Conservation (phyloP, 1,140 invertebrate species). For the Adelges cooleyi region DNA sequence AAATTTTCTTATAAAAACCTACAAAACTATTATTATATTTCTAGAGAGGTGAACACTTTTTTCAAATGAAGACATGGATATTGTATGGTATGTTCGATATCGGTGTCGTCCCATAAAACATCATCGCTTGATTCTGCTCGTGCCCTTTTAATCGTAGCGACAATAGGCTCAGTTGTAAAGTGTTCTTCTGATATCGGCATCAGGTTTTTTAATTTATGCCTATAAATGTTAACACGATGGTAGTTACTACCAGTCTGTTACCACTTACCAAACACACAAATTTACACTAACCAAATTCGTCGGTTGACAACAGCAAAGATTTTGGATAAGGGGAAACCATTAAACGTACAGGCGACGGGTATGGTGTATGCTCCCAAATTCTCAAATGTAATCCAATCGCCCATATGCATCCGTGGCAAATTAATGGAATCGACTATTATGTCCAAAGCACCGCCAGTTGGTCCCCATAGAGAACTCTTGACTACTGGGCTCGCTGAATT, state of each 20-base stretch:
- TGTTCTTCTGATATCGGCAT: conserved; percentile 16
- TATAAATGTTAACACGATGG: neutral
- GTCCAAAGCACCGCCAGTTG: conserved; percentile 88
- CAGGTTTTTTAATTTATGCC: conserved; percentile 7
- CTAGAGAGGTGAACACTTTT: neutral
- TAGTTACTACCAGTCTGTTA: neutral
- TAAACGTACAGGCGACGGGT: conserved; percentile 75
- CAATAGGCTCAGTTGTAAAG: conserved; percentile 7
- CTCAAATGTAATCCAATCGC: conserved; percentile 74
- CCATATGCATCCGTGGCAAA: conserved; percentile 63
- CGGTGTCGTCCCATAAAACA: conserved; percentile 2
- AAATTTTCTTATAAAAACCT: no score
- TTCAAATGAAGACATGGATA: conserved; percentile 21
- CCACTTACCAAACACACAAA: neutral
- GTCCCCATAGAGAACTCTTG: conserved; percentile 74
- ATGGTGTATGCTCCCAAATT: conserved; percentile 93
- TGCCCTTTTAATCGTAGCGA: conserved; percentile 13
- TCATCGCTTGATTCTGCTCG: neutral
- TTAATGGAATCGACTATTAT: conserved; percentile 57
- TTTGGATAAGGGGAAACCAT: conserved; percentile 71
- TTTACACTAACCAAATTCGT: neutral
- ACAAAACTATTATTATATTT: no score
- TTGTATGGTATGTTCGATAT: neutral
- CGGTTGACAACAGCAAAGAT: conserved; percentile 35
- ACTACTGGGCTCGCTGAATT: conserved; percentile 34